Conservation (phyloP, 2,888 invertebrate species). For the Rhogogaster chlorosoma region DNA sequence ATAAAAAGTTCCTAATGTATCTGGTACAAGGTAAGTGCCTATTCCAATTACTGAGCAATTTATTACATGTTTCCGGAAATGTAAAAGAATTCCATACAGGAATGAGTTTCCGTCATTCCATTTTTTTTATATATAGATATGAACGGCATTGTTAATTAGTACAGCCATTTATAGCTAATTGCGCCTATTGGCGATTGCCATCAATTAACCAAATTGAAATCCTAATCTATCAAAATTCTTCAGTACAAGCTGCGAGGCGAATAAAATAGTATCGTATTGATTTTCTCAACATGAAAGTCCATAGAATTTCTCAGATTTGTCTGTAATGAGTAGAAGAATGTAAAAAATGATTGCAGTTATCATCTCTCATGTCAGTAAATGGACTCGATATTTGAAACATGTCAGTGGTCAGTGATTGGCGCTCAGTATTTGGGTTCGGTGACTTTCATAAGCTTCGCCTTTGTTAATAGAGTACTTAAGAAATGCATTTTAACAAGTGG, state of each 20-base stretch:
- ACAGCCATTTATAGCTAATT: neutral
- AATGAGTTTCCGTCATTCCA: too few relatives aligned
- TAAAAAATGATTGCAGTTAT: neutral
- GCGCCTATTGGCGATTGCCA: neutral
- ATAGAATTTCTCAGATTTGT: neutral
- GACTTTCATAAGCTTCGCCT: neutral
- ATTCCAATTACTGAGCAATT: neutral
- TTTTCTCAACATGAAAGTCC: neutral
- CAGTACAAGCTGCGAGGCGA: neutral
- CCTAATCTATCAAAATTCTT: neutral
- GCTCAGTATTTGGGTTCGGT: neutral
- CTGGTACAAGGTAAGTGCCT: neutral
- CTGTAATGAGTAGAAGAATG: neutral
- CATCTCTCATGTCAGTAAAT: neutral
- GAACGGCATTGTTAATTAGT: neutral
- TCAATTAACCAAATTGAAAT: neutral
- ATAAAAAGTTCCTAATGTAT: neutral
- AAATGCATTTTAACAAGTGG: neutral
- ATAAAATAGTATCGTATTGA: neutral
- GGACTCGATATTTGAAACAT: neutral
- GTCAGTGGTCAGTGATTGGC: neutral
- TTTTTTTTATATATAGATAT: neutral
- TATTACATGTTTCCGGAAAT: neutral
- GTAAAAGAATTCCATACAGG: neutral
- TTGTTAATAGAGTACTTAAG: neutral